A percentile compares a stretch with the other conserved stretches of the same genome.
Evolutionary conservation across 2,113 vertebrate genomes (phyloP).

Genomic region (Aptenodytes patagonicus): DNA sequence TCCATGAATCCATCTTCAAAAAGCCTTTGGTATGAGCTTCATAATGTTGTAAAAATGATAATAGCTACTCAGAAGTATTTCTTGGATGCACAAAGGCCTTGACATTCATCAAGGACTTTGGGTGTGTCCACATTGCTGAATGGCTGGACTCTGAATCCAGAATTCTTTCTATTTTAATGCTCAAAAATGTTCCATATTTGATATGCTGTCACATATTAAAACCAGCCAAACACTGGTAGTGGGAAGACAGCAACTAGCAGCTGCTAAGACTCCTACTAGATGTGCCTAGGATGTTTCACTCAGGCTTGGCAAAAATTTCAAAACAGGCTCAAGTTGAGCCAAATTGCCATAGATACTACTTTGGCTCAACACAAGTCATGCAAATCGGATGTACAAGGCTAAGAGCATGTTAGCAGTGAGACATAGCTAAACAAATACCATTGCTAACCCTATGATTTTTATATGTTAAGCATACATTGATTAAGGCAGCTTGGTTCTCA

Average conservation of each 20-base stretch:
- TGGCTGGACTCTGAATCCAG: background rate
- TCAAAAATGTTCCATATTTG: background rate
- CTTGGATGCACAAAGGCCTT: background rate
- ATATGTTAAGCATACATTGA: accelerated
- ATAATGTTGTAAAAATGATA: background rate
- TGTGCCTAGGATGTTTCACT: background rate
- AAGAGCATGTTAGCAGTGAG: background rate
- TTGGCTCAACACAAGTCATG: background rate
- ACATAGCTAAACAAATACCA: background rate
- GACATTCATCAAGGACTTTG: background rate
- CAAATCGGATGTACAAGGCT: accelerated
- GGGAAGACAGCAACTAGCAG: background rate
- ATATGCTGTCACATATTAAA: background rate
- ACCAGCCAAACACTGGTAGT: background rate
- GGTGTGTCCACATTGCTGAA: background rate
- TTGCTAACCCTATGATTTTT: background rate
- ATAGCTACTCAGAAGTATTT: background rate
- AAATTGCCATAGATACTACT: background rate
- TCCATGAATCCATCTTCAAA: background rate
- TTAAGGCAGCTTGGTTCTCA: background rate
- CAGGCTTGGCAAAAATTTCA: background rate
- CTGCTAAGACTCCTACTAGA: background rate
- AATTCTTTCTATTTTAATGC: background rate
- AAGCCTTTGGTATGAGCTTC: background rate
- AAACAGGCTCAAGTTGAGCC: background rate